phyloP scores from a whole-genome alignment of 2,797 vertebrate genomes.

The Pseudomugil gertrudae region DNA sequence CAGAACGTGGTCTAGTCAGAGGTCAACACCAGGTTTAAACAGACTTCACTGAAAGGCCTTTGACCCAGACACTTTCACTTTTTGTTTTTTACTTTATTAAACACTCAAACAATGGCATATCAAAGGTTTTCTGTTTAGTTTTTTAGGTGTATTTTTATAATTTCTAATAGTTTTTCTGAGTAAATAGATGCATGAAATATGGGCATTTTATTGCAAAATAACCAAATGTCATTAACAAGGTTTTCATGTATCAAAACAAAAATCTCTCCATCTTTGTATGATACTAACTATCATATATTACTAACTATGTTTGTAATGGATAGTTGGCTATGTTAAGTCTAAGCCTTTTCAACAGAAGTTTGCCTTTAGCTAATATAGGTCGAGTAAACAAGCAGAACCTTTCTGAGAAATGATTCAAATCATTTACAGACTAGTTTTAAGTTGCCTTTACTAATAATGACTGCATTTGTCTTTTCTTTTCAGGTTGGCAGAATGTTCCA shows the following conservation, averaged over 20 bases:
- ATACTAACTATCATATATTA: too few relatives aligned
- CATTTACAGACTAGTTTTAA: background rate
- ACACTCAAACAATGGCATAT: background rate
- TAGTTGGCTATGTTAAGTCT: background rate
- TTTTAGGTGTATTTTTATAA: background rate
- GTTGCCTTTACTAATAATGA: conserved; percentile 17
- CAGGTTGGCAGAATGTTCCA: conserved; percentile 98
- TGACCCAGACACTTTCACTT: background rate
- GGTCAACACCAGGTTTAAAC: background rate
- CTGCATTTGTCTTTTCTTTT: conserved; percentile 25
- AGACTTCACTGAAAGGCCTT: background rate
- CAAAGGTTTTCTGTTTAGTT: background rate
- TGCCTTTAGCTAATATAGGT: background rate
- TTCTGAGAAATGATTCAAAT: background rate
- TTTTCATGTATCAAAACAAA: background rate
- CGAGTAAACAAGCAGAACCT: background rate
- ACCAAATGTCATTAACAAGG: background rate
- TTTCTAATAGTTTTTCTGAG: background rate
- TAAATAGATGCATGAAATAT: background rate
- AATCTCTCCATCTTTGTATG: too few relatives aligned
- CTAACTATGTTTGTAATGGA: too few relatives aligned
- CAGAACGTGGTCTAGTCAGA: too few relatives aligned
- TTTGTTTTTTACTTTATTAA: background rate
- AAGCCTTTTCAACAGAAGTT: background rate
- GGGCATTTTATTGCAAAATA: background rate